Evolutionary conservation across 2,113 vertebrate genomes (phyloP).

Genomic region (Zosterops hypoxanthus): DNA sequence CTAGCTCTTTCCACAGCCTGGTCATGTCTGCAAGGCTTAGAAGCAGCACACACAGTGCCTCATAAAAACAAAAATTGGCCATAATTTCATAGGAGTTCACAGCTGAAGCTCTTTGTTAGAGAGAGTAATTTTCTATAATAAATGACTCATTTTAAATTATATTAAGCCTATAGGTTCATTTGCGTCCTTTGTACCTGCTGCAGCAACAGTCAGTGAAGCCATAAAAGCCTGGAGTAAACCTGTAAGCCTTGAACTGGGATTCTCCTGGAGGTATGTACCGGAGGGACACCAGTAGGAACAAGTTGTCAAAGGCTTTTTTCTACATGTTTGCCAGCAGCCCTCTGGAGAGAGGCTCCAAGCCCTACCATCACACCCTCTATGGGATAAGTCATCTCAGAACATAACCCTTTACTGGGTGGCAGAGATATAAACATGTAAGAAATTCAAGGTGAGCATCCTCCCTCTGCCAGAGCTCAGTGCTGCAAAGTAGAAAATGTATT

Average conservation of each 20-base stretch:
- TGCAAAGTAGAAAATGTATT: background rate
- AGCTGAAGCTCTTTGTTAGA: slow-evolving; percentile 33
- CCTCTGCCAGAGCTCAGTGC: background rate
- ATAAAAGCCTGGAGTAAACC: slow-evolving; percentile 12
- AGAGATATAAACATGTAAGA: background rate
- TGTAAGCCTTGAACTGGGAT: background rate
- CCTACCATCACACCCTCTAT: background rate
- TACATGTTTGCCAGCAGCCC: background rate
- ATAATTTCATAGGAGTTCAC: background rate
- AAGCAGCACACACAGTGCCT: background rate
- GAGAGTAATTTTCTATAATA: slow-evolving; percentile 29
- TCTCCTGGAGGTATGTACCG: background rate
- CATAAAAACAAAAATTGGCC: slow-evolving; percentile 7
- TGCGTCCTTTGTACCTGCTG: background rate
- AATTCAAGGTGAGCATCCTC: background rate
- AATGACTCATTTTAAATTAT: slow-evolving; percentile 25
- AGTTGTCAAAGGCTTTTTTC: background rate
- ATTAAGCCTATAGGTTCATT: slow-evolving; percentile 34
- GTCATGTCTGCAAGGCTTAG: slow-evolving; percentile 31
- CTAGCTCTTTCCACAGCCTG: slow-evolving; percentile 42
- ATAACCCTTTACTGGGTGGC: background rate
- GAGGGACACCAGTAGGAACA: slow-evolving; percentile 1
- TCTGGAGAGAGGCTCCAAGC: background rate
- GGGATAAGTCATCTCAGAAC: background rate
- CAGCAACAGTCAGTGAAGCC: background rate